Percentiles rank a stretch among this genome's conserved stretches.
These are phyloP conservation scores for Myotis davidii DNA, from an alignment of 2,113 vertebrate species.

Conservation along the genomic window DNA sequence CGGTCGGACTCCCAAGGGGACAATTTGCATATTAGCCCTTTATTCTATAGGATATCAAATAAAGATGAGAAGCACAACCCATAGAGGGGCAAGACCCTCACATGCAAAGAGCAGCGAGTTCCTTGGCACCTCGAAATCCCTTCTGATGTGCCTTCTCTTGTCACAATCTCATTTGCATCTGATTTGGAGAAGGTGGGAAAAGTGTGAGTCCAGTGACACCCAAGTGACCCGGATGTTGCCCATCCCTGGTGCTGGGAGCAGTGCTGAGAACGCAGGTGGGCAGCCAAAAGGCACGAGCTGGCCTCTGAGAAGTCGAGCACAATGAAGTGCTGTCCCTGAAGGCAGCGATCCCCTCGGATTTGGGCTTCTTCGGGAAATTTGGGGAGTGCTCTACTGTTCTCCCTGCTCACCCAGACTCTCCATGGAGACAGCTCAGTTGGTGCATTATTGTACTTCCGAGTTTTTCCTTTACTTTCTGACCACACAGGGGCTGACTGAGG, in stretches of 20 bases:
- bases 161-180: not conserved
- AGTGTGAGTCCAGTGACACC: not conserved
- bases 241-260: not conserved
- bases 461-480: not conserved
- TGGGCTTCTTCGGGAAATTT: not conserved
- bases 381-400: rapidly evolving
- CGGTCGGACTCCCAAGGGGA: too few relatives aligned
- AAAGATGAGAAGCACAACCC: not conserved
- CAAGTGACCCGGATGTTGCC: too few relatives aligned
- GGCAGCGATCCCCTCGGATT: not conserved
- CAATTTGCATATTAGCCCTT: too few relatives aligned
- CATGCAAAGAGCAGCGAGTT: not conserved
- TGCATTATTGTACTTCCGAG: not conserved
- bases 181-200: not conserved
- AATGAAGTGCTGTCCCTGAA: not conserved
- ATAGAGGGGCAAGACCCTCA: not conserved
- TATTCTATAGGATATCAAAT: not conserved
- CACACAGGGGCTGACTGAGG: not conserved
- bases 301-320: not conserved
- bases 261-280: not conserved
- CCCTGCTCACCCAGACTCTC: not conserved
- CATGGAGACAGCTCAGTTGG: not conserved
- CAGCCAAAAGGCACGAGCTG: not conserved
- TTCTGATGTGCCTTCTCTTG: not conserved
- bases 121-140: not conserved